phyloP scores from a whole-genome alignment of 2,113 vertebrate genomes.

The Spilogale gracilis region DNA sequence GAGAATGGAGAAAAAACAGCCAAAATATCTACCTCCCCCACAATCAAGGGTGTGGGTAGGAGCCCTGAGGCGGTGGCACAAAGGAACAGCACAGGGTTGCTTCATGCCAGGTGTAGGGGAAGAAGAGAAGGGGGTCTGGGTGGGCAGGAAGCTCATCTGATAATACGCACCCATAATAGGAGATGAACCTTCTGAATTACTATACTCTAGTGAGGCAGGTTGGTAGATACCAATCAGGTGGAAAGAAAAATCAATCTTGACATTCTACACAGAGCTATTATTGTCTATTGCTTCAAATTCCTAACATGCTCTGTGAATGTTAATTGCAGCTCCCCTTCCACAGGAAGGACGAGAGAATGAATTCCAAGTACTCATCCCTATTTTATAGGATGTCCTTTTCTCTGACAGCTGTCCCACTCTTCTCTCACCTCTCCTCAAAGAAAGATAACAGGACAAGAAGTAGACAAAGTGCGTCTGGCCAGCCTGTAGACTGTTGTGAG shows the following conservation, averaged over 20 bases:
- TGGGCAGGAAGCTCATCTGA: not conserved
- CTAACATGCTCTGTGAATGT: constrained; percentile 5
- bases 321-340: constrained; percentile 29
- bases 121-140: not conserved
- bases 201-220: not conserved
- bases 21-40: not conserved
- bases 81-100: not conserved
- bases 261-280: not conserved
- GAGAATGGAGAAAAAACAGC: constrained; percentile 29
- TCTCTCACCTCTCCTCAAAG: not conserved
- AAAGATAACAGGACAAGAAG: not conserved
- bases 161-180: not conserved
- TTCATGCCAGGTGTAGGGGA: not conserved
- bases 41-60: not conserved
- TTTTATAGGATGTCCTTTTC: not conserved
- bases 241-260: constrained; percentile 53
- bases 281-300: constrained; percentile 37
- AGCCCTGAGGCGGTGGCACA: constrained; percentile 6
- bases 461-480: not conserved
- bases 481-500: not conserved
- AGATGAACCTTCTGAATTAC: constrained; percentile 36
- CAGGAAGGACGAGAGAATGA: not conserved
- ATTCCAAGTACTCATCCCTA: not conserved
- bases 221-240: not conserved
- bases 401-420: not conserved